Percentiles rank a stretch among this genome's conserved stretches.
Conservation (phyloP, 2,888 invertebrate genomes). For the Slavum lentiscoides region DNA sequence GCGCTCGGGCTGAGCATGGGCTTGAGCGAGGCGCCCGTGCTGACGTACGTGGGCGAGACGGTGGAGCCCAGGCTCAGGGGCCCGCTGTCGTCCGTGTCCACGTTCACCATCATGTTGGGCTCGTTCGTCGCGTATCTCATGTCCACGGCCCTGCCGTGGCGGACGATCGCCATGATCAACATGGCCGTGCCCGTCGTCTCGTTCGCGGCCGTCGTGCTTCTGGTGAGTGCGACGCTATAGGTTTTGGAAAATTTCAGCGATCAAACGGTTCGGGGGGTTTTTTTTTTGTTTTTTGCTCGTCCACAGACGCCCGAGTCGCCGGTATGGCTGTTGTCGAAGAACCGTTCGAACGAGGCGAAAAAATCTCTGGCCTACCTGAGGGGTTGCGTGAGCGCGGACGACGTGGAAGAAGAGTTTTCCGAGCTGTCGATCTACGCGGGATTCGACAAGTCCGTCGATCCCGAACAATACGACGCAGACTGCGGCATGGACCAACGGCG, state of each 20-base stretch:
- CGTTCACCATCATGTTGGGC: slow-evolving; percentile 63
- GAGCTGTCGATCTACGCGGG: slow-evolving; percentile 42
- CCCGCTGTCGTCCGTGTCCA: slow-evolving; percentile 64
- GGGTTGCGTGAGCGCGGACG: slow-evolving; percentile 24
- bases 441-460: slow-evolving; percentile 31
- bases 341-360: slow-evolving; percentile 24
- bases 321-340: slow-evolving; percentile 33
- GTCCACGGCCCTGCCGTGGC: slow-evolving; percentile 64
- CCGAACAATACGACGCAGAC: slow-evolving; percentile 34
- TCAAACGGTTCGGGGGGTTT: too few species aligned
- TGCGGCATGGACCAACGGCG: slow-evolving; percentile 38
- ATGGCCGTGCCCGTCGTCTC: slow-evolving; percentile 63
- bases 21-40: slow-evolving; percentile 67
- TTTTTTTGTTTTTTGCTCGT: background rate
- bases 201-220: slow-evolving; percentile 61
- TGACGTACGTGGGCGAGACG: slow-evolving; percentile 68
- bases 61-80: slow-evolving; percentile 65
- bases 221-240: slow-evolving; percentile 12
- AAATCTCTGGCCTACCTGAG: slow-evolving; percentile 41
- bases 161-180: slow-evolving; percentile 64
- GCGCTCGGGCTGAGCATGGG: slow-evolving; percentile 59
- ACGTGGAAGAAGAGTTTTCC: slow-evolving; percentile 48
- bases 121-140: slow-evolving; percentile 64
- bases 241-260: too few species aligned
- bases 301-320: slow-evolving; percentile 42